Evolutionary conservation across 1,140 invertebrate species (phyloP), one percentile per base, ranked within the genome.

Genomic region (Rhyacophila brunnea): DNA sequence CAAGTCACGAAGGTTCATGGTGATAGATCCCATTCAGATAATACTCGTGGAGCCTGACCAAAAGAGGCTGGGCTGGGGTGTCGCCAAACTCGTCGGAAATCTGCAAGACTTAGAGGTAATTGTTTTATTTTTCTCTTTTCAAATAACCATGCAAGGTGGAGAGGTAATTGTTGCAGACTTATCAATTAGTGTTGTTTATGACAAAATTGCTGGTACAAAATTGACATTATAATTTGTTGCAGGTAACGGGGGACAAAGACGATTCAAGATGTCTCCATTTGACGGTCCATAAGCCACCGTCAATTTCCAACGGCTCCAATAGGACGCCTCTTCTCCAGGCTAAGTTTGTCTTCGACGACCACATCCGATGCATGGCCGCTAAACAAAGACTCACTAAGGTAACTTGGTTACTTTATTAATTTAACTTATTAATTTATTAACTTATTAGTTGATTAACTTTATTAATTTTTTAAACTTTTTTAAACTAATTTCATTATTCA

Each of bases 271-370:
- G 93, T 66, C 80, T 99, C 6, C 93, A 98, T 67, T 85, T 99
- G 14, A 96, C 94, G 0, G 92, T 99, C 17, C 94, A 98, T 71
- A 89, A 91, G 66, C 90, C 91, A 2, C 75, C 87, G 1, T 82
- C 83, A 0, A 81, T 80, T 2, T 74, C 73, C 0, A 68, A 64
- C 23, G 78, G 74, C 0, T 79, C 77, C 1, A 73, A 67, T 49
- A 18, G 32, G 18, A 48, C 54, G 2, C 91, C 95, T 0, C 71
- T 96, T 6, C 78, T 98, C 6, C 87, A 90, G 13, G 92, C 95
- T 0, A 95, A 93, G 73, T 98, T 99, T 71, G 86, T 98, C 40
- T 99, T 99, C 71, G 96, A 99, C 72, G 97, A 99, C 80, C 95
- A 99, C 71, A 99, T 99, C 59, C 82, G 97, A 9, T 98, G 95